Evolutionary conservation across 2,797 vertebrate species (phyloP).

Genomic region (Alcedo quadribrachys): DNA sequence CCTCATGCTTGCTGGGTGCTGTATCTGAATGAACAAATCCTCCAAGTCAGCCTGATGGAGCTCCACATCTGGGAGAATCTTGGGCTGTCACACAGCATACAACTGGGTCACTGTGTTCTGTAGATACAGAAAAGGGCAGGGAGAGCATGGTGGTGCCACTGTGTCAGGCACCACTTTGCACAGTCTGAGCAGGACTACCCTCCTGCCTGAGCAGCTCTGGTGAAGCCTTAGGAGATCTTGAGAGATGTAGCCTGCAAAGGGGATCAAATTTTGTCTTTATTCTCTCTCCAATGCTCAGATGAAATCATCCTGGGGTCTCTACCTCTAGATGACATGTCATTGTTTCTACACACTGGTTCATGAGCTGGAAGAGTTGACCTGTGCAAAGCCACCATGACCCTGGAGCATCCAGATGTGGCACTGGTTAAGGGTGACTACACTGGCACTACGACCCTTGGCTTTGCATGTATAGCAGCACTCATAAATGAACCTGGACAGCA

Average conservation of each 20-base stretch:
- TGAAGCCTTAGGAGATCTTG: background rate
- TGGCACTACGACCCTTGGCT: background rate
- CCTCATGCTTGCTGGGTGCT: background rate
- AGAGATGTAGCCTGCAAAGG: background rate
- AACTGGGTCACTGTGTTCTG: background rate
- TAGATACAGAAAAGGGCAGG: background rate
- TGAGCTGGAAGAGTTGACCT: background rate
- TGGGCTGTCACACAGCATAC: background rate
- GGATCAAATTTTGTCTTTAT: background rate
- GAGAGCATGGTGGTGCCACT: accelerated
- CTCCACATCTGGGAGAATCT: background rate
- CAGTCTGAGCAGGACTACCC: background rate
- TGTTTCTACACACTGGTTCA: accelerated
- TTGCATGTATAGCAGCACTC: background rate
- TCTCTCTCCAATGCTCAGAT: background rate
- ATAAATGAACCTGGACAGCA: accelerated
- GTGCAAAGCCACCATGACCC: background rate
- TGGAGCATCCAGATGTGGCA: accelerated
- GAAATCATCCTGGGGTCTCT: background rate
- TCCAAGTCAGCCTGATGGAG: background rate
- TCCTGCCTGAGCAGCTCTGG: background rate
- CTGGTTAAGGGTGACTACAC: background rate
- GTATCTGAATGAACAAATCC: background rate
- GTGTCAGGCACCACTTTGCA: background rate
- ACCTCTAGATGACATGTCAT: accelerated